Evolutionary conservation across 2,888 invertebrate species (phyloP).

Genomic region (Caenorhabditis sp.): DNA sequence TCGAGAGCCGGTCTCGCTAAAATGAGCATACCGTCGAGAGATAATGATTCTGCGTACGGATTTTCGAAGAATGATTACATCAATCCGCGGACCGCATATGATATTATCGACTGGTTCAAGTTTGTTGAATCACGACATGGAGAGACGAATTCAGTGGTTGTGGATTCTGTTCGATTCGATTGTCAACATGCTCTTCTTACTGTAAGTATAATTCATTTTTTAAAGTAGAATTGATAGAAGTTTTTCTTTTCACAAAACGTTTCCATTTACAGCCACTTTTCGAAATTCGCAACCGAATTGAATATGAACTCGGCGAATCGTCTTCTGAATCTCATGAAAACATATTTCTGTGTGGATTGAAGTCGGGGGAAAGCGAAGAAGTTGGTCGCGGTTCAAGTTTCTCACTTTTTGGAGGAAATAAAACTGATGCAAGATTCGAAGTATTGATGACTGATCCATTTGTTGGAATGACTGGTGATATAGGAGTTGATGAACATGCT

Average conservation of each 20-base stretch:
- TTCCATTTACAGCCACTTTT: slow-evolving; percentile 18
- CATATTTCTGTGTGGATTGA: slow-evolving; percentile 20
- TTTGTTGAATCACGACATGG: slow-evolving; percentile 29
- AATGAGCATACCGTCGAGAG: slow-evolving; percentile 14
- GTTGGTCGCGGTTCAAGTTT: slow-evolving; percentile 13
- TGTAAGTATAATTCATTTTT: no score
- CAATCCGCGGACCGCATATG: slow-evolving; percentile 18
- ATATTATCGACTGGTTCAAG: slow-evolving; percentile 35
- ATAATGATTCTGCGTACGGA: slow-evolving; percentile 5
- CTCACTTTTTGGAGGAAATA: slow-evolving; percentile 12
- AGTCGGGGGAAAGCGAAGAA: neutral
- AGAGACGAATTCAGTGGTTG: slow-evolving; percentile 28
- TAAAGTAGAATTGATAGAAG: no score
- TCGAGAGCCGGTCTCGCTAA: neutral
- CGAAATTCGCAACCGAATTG: slow-evolving; percentile 34
- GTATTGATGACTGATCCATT: slow-evolving; percentile 34
- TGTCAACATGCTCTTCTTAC: slow-evolving; percentile 35
- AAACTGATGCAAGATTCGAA: slow-evolving; percentile 20
- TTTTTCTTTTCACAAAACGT: no score
- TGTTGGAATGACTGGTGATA: slow-evolving; percentile 32
- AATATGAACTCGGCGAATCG: slow-evolving; percentile 15
- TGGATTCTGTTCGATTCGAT: slow-evolving; percentile 32
- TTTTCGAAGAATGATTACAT: no score
- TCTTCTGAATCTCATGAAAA: slow-evolving; percentile 17
- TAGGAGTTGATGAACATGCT: slow-evolving; percentile 30